Evolutionary conservation across 92 coral and sea anemone species (phyloP).

Genomic region (Siderastrea radians): DNA sequence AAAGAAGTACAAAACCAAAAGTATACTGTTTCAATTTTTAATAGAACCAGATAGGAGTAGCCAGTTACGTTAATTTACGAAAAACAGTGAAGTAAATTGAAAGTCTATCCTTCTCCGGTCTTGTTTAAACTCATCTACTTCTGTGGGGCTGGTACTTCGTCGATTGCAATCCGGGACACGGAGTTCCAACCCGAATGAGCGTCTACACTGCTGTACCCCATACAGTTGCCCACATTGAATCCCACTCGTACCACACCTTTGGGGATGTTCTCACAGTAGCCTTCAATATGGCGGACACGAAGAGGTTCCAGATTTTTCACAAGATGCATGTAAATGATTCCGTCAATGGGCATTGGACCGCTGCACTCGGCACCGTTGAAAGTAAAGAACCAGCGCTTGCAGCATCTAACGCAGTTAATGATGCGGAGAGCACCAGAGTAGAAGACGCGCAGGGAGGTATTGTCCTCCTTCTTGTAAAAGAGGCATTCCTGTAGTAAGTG

Average conservation of each 20-base stretch:
- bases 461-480: neutral
- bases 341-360: constrained; percentile 31
- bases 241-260: constrained; percentile 50
- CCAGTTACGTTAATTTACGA: neutral
- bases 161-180: constrained; percentile 52
- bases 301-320: neutral
- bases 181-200: constrained; percentile 36
- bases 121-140: neutral
- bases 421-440: constrained; percentile 23
- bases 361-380: constrained; percentile 34
- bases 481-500: neutral
- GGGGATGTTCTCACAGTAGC: constrained; percentile 19
- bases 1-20: no score
- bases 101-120: neutral
- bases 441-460: constrained; percentile 19
- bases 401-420: neutral
- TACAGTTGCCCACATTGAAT: constrained; percentile 55
- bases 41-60: neutral
- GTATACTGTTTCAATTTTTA: neutral
- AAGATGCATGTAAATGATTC: neutral
- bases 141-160: constrained; percentile 58
- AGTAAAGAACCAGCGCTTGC: constrained; percentile 38
- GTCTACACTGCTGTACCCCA: constrained; percentile 40
- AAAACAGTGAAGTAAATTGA: neutral
- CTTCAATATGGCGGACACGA: constrained; percentile 37